Percentiles rank a stretch among this genome's conserved stretches.
phyloP scores from a whole-genome alignment of 2,113 vertebrate genomes.

The Potamarius usumacintae region DNA sequence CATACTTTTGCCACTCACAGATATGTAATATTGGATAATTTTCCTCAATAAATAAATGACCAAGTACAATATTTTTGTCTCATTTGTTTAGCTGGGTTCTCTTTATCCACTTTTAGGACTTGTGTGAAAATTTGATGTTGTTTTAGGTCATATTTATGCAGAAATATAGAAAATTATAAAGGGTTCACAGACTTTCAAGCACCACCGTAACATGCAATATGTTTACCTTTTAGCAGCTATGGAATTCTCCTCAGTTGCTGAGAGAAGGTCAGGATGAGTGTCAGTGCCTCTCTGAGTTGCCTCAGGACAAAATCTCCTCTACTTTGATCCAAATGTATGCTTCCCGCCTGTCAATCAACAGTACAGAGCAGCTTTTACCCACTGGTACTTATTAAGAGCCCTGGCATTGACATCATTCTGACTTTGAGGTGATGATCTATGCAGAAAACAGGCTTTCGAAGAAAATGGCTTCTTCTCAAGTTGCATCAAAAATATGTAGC shows the following conservation, averaged over 20 bases:
- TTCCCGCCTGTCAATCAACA: not conserved
- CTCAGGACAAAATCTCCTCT: not conserved
- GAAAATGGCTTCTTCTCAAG: not conserved
- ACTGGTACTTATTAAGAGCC: not conserved
- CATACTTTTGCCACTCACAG: too few species aligned
- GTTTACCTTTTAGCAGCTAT: not conserved
- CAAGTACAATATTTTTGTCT: too few species aligned
- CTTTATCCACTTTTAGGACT: too few species aligned
- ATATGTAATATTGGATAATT: too few species aligned
- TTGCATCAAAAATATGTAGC: not conserved
- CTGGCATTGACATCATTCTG: not conserved
- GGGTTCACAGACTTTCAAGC: too few species aligned
- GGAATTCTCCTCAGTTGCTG: not conserved
- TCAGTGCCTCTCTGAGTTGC: not conserved
- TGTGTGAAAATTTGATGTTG: too few species aligned
- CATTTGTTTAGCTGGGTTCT: too few species aligned
- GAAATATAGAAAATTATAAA: too few species aligned
- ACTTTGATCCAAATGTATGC: conserved; percentile 16
- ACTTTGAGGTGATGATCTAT: not conserved
- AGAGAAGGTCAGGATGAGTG: not conserved
- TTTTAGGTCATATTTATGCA: too few species aligned
- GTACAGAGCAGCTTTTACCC: not conserved
- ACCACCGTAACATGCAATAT: not conserved
- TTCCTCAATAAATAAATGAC: too few species aligned
- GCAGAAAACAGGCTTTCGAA: not conserved